Conservation (phyloP, 2,888 invertebrate species). For the Drosophila vallismaia region DNA sequence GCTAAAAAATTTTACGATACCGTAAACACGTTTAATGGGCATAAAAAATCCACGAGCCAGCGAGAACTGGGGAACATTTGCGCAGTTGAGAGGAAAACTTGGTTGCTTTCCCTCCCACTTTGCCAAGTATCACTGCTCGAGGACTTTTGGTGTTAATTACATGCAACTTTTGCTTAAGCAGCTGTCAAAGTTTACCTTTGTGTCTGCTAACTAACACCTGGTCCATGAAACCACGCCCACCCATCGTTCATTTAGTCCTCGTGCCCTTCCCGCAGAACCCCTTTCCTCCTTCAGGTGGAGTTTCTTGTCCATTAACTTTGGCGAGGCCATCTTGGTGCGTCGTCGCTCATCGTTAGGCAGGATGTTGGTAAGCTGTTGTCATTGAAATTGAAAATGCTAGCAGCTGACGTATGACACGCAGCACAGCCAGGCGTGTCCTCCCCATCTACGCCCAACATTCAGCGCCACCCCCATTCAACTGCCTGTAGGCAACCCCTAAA, state of each 20-base stretch:
- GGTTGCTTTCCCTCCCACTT: constrained; percentile 2
- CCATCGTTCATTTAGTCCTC: constrained; percentile 22
- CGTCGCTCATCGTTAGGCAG: constrained; percentile 56
- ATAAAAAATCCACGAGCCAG: constrained; percentile 50
- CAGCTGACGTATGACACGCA: constrained; percentile 77
- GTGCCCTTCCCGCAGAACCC: not conserved
- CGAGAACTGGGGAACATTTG: constrained; percentile 17
- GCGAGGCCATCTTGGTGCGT: constrained; percentile 25
- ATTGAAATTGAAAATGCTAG: constrained; percentile 75
- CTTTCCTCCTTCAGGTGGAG: constrained; percentile 17
- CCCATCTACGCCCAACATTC: constrained; percentile 1
- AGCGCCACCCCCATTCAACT: not conserved
- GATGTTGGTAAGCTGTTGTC: constrained; percentile 73
- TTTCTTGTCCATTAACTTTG: constrained; percentile 77
- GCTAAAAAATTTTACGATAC: constrained; percentile 72
- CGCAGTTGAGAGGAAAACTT: constrained; percentile 1
- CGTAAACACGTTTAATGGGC: constrained; percentile 76
- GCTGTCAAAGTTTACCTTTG: constrained; percentile 56
- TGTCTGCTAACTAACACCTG: constrained; percentile 51
- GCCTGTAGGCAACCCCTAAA: constrained; percentile 57
- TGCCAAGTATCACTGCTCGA: constrained; percentile 41
- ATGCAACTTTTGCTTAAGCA: constrained; percentile 67
- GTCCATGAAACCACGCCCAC: constrained; percentile 7
- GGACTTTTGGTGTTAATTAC: constrained; percentile 74
- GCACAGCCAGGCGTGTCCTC: constrained; percentile 22